These are phyloP conservation scores for Herpailurus yagouaroundi DNA, from an alignment of 2,113 vertebrate species.

Conservation along the genomic window DNA sequence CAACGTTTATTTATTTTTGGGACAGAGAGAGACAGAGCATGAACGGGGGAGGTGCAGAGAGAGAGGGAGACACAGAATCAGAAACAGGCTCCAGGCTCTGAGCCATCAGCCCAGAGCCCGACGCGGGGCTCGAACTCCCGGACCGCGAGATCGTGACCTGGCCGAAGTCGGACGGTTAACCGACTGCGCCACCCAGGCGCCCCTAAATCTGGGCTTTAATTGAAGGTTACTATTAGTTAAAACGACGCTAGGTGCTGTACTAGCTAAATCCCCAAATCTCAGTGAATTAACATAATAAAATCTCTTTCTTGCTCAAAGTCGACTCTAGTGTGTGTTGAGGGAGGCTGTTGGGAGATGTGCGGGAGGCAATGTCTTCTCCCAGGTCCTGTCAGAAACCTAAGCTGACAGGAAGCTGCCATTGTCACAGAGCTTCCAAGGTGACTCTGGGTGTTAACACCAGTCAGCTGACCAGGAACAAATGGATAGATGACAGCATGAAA, in stretches of 20 bases:
- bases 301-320: background rate
- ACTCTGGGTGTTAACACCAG: background rate
- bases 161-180: too few species aligned
- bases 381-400: background rate
- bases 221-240: background rate
- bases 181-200: too few species aligned
- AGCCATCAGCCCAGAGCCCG: too few species aligned
- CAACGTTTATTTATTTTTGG: too few species aligned
- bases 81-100: too few species aligned
- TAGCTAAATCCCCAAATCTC: background rate
- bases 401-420: accelerated
- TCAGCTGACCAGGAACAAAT: background rate
- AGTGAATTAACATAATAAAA: background rate
- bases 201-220: background rate
- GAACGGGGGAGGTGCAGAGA: too few species aligned
- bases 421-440: background rate
- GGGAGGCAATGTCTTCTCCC: background rate
- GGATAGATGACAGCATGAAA: background rate
- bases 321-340: accelerated
- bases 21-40: too few species aligned
- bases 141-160: too few species aligned
- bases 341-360: accelerated
- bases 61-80: too few species aligned
- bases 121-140: too few species aligned
- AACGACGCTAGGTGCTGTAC: background rate